Evolutionary conservation across 2,797 vertebrate species (phyloP).

Genomic region (Gorsachius magnificus): DNA sequence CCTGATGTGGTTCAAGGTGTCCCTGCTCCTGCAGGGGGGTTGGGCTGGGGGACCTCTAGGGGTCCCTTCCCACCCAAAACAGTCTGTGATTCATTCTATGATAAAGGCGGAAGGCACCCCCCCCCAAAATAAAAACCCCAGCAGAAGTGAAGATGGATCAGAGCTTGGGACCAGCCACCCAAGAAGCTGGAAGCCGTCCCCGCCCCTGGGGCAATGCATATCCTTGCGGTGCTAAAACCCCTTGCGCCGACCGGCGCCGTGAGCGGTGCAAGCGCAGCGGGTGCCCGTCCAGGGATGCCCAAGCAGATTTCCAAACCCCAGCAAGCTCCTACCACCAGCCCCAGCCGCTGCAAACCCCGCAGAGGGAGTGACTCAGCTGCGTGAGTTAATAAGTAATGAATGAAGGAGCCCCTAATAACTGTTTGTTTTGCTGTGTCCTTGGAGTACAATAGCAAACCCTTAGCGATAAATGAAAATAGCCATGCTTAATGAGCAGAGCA

Average conservation of each 20-base stretch:
- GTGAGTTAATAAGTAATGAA: too few species aligned
- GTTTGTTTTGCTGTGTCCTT: neutral
- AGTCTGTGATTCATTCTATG: too few species aligned
- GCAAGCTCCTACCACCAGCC: neutral
- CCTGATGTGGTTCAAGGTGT: too few species aligned
- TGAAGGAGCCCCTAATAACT: neutral
- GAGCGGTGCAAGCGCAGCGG: neutral
- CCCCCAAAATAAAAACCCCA: neutral
- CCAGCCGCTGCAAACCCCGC: neutral
- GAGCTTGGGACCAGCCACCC: neutral
- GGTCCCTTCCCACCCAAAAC: too few species aligned
- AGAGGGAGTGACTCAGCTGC: neutral
- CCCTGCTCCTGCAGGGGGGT: too few species aligned
- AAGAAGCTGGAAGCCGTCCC: neutral
- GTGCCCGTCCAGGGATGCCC: neutral
- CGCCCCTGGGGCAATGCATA: fast-evolving
- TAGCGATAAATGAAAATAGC: neutral
- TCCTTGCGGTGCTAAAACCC: fast-evolving
- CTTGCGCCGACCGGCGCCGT: too few species aligned
- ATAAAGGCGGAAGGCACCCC: too few species aligned
- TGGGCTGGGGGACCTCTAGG: too few species aligned
- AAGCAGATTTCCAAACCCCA: too few species aligned
- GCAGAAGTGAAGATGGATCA: neutral
- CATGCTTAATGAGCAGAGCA: neutral
- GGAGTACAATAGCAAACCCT: neutral